A percentile compares a stretch with the other conserved stretches of the same genome.
phyloP scores from a whole-genome alignment of 2,113 vertebrate genomes.

The Stomatorhinus ivindoensis region DNA sequence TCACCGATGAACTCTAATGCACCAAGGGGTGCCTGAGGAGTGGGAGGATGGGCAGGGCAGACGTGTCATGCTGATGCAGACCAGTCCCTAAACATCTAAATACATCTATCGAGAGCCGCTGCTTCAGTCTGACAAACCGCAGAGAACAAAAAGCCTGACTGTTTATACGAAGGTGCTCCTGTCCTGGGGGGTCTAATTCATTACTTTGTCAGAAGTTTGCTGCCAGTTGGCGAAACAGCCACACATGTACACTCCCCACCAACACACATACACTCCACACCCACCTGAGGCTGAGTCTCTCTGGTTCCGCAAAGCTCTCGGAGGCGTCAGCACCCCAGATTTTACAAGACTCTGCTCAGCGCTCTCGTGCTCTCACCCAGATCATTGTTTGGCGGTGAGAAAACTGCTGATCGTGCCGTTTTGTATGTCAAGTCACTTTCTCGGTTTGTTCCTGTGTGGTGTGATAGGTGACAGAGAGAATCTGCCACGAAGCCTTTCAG shows the following conservation, averaged over 20 bases:
- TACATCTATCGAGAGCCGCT: neutral
- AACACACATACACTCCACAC: neutral
- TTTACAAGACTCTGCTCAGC: neutral
- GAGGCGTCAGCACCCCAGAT: neutral
- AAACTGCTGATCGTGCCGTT: neutral
- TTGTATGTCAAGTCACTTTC: neutral
- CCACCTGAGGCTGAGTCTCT: constrained; percentile 6
- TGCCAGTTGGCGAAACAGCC: constrained; percentile 8
- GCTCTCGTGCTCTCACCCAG: neutral
- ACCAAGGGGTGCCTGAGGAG: neutral
- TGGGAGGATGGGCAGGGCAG: neutral
- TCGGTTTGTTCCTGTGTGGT: neutral
- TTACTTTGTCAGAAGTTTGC: neutral
- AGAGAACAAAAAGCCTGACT: constrained; percentile 11
- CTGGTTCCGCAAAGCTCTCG: neutral
- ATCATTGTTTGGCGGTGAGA: neutral
- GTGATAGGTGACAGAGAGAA: neutral
- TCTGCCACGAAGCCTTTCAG: neutral
- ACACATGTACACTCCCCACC: neutral
- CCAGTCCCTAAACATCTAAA: neutral
- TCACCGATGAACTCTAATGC: neutral
- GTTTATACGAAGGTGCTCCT: constrained; percentile 16
- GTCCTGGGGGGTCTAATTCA: neutral
- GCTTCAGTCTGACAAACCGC: neutral
- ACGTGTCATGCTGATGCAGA: neutral